A percentile compares a stretch with the other conserved stretches of the same genome.
These are phyloP conservation scores for Adelosebastes latens DNA, from an alignment of 2,797 vertebrate genomes.

Conservation along the genomic window DNA sequence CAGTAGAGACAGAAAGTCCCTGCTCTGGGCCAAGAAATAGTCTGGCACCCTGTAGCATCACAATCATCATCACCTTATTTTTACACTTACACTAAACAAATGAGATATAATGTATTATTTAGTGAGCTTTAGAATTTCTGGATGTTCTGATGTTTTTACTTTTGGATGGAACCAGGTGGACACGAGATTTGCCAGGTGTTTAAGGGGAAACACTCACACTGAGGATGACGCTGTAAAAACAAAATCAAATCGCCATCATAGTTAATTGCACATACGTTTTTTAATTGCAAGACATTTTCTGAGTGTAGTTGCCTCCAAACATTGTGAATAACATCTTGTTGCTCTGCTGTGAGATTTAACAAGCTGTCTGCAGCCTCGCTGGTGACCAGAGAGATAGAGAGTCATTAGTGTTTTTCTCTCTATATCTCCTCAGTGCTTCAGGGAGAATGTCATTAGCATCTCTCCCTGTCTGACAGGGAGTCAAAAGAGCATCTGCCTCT, in stretches of 20 bases:
- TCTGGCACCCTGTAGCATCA: background rate
- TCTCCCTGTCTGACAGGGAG: conserved; percentile 57
- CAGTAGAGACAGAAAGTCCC: background rate
- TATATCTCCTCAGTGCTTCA: conserved; percentile 53
- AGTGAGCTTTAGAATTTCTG: background rate
- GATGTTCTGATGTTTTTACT: background rate
- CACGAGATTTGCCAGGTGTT: background rate
- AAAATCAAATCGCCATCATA: background rate
- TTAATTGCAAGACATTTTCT: conserved; percentile 45
- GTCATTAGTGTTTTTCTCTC: conserved; percentile 60
- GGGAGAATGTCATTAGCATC: conserved; percentile 67
- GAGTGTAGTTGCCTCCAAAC: conserved; percentile 30
- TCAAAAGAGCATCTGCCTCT: conserved; percentile 67
- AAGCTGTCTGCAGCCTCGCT: conserved; percentile 52
- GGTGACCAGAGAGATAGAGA: conserved; percentile 58
- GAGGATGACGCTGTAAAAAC: background rate
- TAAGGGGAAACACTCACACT: background rate
- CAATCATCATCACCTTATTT: background rate
- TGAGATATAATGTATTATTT: background rate
- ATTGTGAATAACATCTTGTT: conserved; percentile 49
- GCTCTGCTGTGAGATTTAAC: conserved; percentile 60
- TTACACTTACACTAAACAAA: background rate
- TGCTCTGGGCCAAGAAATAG: background rate
- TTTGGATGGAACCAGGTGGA: too few species aligned
- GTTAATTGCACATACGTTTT: conserved; percentile 38